Base-by-base conservation (phyloP, 2,797 vertebrate genomes). In the Phaenicophaeus curvirostris region DNA sequence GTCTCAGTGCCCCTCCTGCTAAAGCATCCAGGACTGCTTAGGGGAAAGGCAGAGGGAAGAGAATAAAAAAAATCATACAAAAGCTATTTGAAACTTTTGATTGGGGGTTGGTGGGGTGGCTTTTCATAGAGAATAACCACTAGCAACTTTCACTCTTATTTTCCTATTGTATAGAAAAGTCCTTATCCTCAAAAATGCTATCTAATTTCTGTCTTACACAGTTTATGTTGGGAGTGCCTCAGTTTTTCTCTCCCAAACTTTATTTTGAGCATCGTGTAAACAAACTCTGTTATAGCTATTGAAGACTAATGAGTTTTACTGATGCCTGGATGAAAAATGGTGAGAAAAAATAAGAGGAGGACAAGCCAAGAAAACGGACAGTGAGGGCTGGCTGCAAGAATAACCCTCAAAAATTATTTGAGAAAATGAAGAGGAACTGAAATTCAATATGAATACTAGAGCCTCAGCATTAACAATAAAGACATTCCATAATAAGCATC, bases 291-390 rank as follows among this genome's bases (percentile, higher is more conserved):
- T 79, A 83, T 8, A 92, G 31, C 39, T 78, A 25, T 42, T 89
- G 77, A 85, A 85, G 33, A 31, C 67, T 91, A 78, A 90, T 62
- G 61, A 84, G 55, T 75, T 93, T 83, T 81, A 48, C 85, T 89
- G 55, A 84, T 87, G 75, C 44, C 69, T 82, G 48, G 66, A 91
- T 91, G 62, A 55, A 37, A 95, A 96, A 81, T 46, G 10, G 57
- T 87, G 78, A 94, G 69, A 93, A 89, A 86, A 84, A 37, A 66
- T 57, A 80, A 69, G 42, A 80, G 10, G 42, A 96, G 12, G 30
- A 85, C 33, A 88, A 86, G 39, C 39, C 51, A 87, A 85, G 41
- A 72, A 88, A 78, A 78, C 3, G 13, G 37, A 20, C 27, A 74
- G 37, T 48, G 31, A 25, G 37, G n/a, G 12, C 42, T 68, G 30